These are phyloP conservation scores for Podotricha telesiphe DNA, from an alignment of 2,888 invertebrate species.

Conservation along the genomic window DNA sequence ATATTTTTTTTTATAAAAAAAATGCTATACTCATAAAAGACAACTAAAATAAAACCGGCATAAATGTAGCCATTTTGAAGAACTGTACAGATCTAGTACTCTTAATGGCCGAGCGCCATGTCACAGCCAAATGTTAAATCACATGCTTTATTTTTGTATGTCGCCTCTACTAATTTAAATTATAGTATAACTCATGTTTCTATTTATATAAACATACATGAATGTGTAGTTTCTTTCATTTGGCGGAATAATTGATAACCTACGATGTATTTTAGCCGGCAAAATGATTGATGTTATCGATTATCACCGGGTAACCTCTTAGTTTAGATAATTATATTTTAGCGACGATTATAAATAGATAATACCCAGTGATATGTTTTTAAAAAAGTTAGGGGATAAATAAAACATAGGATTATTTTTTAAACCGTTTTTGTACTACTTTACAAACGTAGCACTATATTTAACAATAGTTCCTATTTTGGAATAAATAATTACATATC, in stretches of 20 bases:
- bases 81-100: conserved; percentile 27
- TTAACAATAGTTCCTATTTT: not conserved
- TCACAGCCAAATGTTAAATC: conserved; percentile 58
- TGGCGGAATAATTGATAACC: conserved; percentile 2
- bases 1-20: not conserved
- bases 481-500: no score
- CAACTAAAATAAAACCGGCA: conserved; percentile 55
- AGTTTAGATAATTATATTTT: not conserved
- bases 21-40: not conserved
- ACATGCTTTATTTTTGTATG: conserved; percentile 50
- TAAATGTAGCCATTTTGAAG: conserved; percentile 75
- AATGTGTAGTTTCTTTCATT: not conserved
- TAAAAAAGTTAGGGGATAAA: not conserved
- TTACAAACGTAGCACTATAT: not conserved
- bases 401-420: not conserved
- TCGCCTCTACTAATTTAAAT: not conserved
- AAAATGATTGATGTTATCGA: conserved; percentile 14
- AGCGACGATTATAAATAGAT: not conserved
- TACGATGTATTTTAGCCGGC: conserved; percentile 16
- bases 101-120: conserved; percentile 74
- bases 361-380: not conserved
- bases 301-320: conserved; percentile 18
- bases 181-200: not conserved
- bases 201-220: not conserved
- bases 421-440: not conserved